Evolutionary conservation across 2,888 invertebrate species (phyloP), one percentile per base, ranked within the genome.

Genomic region (Lycophotia porphyrea): DNA sequence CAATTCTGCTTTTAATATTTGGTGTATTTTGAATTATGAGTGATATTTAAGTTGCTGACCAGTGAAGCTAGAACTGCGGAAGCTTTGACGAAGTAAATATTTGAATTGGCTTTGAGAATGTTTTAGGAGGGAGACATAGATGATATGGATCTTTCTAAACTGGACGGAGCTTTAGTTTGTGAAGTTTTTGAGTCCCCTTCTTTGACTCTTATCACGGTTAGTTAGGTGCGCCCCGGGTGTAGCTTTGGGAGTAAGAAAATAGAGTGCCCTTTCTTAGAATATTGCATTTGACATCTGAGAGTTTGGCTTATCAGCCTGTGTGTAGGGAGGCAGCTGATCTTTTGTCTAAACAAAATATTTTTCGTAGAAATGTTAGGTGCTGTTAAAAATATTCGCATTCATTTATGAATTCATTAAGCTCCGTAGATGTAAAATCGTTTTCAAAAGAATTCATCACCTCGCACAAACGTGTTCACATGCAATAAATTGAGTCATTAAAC

Each of bases 191-290:
- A 90, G 90, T 91, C 90, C 92, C 91, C 91, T 91, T 91, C 91
- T 92, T 92, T 92, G 90, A 91, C 91, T 93, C 90, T 93, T 92
- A 93, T 93, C 94, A 94, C 94, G 95, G 95, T 95, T 95, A 94
- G 94, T 95, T 95, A 94, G 93, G 82, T 92, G 88, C 92, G 92
- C 89, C 90, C 83, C 88, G 91, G 90, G 93, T 92, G 91, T 88
- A 86, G 88, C 91, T 88, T 88, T 80, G 88, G 89, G 90, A 91
- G 88, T 92, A 92, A 90, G 89, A 91, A 92, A 93, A 92, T 91
- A 91, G 89, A 93, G 91, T 92, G 91, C 91, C 91, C 89, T 92
- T 92, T 91, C 92, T 92, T 92, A 91, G 92, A 93, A 93, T 93
- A 93, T 94, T 94, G 93, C 92, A 93, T 94, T 93, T 93, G 93